phyloP scores from a whole-genome alignment of 2,797 vertebrate genomes.

The Cuniculus paca region DNA sequence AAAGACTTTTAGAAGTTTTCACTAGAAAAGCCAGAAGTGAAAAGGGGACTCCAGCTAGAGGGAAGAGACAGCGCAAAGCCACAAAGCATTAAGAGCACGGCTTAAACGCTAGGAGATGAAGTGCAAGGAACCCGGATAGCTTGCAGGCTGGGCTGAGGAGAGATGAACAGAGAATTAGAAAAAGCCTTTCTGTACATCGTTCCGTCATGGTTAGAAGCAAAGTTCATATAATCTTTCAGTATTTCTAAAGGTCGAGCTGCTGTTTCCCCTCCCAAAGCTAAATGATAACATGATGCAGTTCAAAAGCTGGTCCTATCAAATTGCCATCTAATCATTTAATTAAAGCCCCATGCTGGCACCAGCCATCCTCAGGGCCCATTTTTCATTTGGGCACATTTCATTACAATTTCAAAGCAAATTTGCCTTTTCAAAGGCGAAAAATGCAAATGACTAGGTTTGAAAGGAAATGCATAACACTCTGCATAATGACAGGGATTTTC shows the following conservation, averaged over 20 bases:
- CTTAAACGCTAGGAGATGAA: neutral
- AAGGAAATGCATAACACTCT: constrained; percentile 79
- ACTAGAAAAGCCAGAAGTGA: neutral
- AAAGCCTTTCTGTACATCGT: constrained; percentile 14
- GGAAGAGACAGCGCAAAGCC: neutral
- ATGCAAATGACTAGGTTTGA: constrained; percentile 85
- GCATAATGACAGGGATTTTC: constrained; percentile 80
- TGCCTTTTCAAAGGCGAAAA: constrained; percentile 86
- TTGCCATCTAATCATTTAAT: constrained; percentile 89
- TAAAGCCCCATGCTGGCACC: constrained; percentile 85
- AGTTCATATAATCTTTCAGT: constrained; percentile 80
- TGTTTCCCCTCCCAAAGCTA: constrained; percentile 77
- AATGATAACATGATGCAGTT: constrained; percentile 82
- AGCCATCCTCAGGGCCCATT: constrained; percentile 82
- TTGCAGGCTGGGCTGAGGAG: neutral
- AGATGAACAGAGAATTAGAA: neutral
- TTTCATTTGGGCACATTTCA: constrained; percentile 88
- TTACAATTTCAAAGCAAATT: constrained; percentile 86
- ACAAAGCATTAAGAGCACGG: neutral
- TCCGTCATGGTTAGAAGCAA: constrained; percentile 35
- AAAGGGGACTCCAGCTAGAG: neutral
- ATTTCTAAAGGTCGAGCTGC: constrained; percentile 84
- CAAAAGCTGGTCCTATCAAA: constrained; percentile 86
- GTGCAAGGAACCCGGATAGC: neutral
- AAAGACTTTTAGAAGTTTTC: neutral